phyloP scores from a whole-genome alignment of 2,113 vertebrate species.

The Neolamprologus tretocephalus region DNA sequence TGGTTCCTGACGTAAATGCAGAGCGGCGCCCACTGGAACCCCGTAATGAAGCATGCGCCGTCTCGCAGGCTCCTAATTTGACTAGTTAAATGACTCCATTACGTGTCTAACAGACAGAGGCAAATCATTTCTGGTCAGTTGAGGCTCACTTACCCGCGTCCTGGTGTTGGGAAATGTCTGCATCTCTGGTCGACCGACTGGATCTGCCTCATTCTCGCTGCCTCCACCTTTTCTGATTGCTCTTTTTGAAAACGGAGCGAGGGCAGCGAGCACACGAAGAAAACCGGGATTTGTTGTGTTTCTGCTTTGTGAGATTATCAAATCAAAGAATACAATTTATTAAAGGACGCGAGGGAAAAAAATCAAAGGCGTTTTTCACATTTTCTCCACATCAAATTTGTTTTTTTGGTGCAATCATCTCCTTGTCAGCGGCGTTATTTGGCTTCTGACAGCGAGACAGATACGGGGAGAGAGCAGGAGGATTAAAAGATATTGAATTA shows the following conservation, averaged over 20 bases:
- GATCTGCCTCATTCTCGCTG: conserved; percentile 63
- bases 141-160: conserved; percentile 98
- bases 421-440: conserved; percentile 40
- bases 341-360: background rate
- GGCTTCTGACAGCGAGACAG: conserved; percentile 36
- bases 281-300: background rate
- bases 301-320: background rate
- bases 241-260: background rate
- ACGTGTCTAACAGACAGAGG: conserved; percentile 99
- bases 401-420: conserved; percentile 54
- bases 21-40: conserved; percentile 98
- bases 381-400: background rate
- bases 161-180: conserved; percentile 70
- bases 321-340: background rate
- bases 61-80: conserved; percentile 98
- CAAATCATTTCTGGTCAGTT: conserved; percentile 99
- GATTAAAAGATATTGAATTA: conserved; percentile 73
- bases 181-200: conserved; percentile 46
- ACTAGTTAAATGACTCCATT: conserved; percentile 99
- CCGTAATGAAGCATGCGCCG: conserved; percentile 99
- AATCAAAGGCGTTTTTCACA: background rate
- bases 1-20: conserved; percentile 99
- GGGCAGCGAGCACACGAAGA: background rate
- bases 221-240: conserved; percentile 54
- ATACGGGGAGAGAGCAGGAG: background rate